Percentiles rank a stretch among this genome's conserved stretches.
phyloP scores from a whole-genome alignment of 2,113 vertebrate genomes.

The Ophiodon elongatus region DNA sequence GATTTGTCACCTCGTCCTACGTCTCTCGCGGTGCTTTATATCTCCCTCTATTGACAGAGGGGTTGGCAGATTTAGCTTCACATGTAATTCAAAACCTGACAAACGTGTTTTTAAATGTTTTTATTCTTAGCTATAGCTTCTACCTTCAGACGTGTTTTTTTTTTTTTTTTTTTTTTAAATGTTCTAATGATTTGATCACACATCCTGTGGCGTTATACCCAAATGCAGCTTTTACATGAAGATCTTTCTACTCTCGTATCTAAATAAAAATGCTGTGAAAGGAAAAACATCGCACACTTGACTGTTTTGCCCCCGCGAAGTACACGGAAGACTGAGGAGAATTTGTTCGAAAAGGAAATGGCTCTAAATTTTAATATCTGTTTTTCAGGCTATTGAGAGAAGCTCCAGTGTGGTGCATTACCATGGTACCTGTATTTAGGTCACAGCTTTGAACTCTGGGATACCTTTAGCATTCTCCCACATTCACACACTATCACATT shows the following conservation, averaged over 20 bases:
- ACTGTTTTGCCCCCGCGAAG: constrained; percentile 10
- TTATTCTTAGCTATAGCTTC: constrained; percentile 12
- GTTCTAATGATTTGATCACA: not conserved
- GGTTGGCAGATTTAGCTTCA: constrained; percentile 44
- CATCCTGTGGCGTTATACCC: not conserved
- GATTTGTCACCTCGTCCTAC: constrained; percentile 76
- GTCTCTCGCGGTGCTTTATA: constrained; percentile 54
- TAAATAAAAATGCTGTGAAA: constrained; percentile 17
- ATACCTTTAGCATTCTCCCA: constrained; percentile 40
- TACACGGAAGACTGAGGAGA: not conserved
- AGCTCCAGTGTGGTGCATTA: constrained; percentile 40
- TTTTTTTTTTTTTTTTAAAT: too few species aligned
- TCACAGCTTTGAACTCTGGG: constrained; percentile 72
- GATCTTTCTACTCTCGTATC: not conserved
- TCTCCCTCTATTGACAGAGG: constrained; percentile 54
- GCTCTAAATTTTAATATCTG: constrained; percentile 31
- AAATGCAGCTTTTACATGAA: not conserved
- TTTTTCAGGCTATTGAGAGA: constrained; percentile 48
- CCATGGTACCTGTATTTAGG: constrained; percentile 77
- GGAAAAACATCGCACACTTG: not conserved
- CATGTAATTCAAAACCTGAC: constrained; percentile 56
- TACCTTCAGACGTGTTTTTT: not conserved
- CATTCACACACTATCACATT: constrained; percentile 2
- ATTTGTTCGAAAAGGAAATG: constrained; percentile 13
- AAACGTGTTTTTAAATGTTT: constrained; percentile 25